A percentile compares a stretch with the other conserved stretches of the same genome.
Evolutionary conservation across 1,140 invertebrate species (phyloP).

Genomic region (Periplaneta americana): DNA sequence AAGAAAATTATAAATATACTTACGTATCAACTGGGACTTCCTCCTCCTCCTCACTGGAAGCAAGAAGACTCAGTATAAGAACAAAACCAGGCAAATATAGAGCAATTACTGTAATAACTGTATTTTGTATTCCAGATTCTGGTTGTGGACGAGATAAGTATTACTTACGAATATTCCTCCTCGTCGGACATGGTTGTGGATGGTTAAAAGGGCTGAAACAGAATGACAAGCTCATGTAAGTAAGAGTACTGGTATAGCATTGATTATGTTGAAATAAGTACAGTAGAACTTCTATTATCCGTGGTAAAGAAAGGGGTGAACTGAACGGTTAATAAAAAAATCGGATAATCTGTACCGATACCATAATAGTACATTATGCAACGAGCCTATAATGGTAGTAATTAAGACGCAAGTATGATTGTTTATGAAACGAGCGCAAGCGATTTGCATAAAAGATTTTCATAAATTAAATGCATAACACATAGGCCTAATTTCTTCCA

Average conservation of each 20-base stretch:
- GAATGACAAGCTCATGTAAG: slow-evolving; percentile 28
- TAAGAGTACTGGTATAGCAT: slow-evolving; percentile 6
- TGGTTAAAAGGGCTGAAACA: slow-evolving; percentile 35
- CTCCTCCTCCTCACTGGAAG: slow-evolving; percentile 40
- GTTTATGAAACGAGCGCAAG: too few species aligned
- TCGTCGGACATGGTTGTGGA: slow-evolving; percentile 43
- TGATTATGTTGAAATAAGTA: too few species aligned
- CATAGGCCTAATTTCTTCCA: too few species aligned
- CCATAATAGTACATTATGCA: too few species aligned
- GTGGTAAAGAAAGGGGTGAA: too few species aligned
- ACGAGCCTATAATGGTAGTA: too few species aligned
- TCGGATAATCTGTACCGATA: too few species aligned
- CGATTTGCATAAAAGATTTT: too few species aligned
- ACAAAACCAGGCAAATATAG: slow-evolving; percentile 26
- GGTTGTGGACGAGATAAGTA: neutral
- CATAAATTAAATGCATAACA: too few species aligned
- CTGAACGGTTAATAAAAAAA: too few species aligned
- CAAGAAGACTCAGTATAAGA: slow-evolving; percentile 29
- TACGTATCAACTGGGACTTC: slow-evolving; percentile 37
- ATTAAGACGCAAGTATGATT: too few species aligned
- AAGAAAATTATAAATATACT: slow-evolving; percentile 26
- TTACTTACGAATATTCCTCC: slow-evolving; percentile 46
- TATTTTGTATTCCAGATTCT: neutral
- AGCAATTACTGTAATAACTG: slow-evolving; percentile 22
- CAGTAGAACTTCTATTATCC: too few species aligned